Conservation (phyloP, 1,140 invertebrate species). For the Camponotus pennsylvanicus region DNA sequence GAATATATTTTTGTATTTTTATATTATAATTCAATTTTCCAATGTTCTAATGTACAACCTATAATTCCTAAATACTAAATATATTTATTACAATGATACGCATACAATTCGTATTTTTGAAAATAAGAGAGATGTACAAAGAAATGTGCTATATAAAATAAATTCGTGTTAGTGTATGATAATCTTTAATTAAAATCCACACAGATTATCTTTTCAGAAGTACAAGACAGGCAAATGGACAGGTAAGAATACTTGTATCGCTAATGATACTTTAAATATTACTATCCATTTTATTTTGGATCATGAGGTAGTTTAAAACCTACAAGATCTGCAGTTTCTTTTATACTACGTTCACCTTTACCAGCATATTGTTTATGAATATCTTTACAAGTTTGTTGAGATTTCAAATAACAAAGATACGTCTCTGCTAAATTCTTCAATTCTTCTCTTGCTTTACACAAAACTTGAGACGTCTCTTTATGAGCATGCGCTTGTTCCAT, state of each 20-base stretch:
- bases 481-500: slow-evolving; percentile 91
- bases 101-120: background rate
- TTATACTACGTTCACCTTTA: slow-evolving; percentile 91
- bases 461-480: slow-evolving; percentile 91
- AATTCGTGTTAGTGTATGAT: background rate
- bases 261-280: slow-evolving; percentile 14
- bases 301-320: slow-evolving; percentile 95
- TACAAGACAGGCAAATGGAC: background rate
- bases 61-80: background rate
- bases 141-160: background rate
- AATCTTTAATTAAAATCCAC: slow-evolving; percentile 6
- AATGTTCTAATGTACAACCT: background rate
- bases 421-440: slow-evolving; percentile 90
- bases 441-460: slow-evolving; percentile 93
- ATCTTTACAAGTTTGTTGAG: slow-evolving; percentile 89
- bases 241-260: background rate
- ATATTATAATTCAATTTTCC: background rate
- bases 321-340: slow-evolving; percentile 93
- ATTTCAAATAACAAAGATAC: slow-evolving; percentile 92
- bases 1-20: slow-evolving; percentile 58
- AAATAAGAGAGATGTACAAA: background rate
- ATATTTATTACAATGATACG: background rate
- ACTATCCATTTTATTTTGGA: slow-evolving; percentile 87
- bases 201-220: background rate
- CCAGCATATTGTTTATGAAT: slow-evolving; percentile 91